phyloP scores from a whole-genome alignment of 2,888 invertebrate species.

The Halictus quadricinctus region DNA sequence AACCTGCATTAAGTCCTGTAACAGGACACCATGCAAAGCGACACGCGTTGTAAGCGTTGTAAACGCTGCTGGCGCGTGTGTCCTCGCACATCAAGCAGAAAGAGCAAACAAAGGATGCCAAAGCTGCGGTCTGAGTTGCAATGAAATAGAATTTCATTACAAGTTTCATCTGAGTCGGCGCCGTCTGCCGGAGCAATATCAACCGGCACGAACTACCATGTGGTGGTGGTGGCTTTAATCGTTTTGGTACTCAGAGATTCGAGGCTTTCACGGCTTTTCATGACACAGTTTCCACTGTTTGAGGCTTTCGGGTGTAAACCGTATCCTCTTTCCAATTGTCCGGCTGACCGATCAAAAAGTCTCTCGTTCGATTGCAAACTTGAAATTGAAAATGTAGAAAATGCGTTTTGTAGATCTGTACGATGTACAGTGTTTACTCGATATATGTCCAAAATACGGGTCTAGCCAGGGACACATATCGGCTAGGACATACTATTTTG shows the following conservation, averaged over 20 bases:
- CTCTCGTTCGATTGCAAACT: not conserved
- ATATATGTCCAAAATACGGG: too few species aligned
- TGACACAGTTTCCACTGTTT: not conserved
- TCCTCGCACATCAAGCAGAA: constrained; percentile 32
- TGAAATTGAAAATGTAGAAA: too few species aligned
- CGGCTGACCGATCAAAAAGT: not conserved
- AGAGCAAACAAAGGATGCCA: constrained; percentile 35
- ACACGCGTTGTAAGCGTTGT: not conserved
- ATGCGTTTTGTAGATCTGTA: too few species aligned
- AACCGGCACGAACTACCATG: constrained; percentile 25
- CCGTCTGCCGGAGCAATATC: constrained; percentile 47
- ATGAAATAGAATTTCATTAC: constrained; percentile 65
- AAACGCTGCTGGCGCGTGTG: constrained; percentile 11
- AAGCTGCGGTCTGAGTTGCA: constrained; percentile 36
- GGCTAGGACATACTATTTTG: too few species aligned
- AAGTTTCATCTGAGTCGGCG: constrained; percentile 47
- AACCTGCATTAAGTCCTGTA: not conserved
- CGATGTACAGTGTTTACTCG: too few species aligned
- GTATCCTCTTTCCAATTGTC: not conserved
- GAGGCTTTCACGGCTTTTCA: not conserved
- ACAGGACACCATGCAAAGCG: not conserved
- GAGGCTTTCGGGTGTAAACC: not conserved
- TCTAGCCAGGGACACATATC: too few species aligned
- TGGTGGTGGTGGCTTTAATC: constrained; percentile 20
- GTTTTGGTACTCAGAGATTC: not conserved